phyloP scores from a whole-genome alignment of 2,797 vertebrate species.

The Eptatretus atami region DNA sequence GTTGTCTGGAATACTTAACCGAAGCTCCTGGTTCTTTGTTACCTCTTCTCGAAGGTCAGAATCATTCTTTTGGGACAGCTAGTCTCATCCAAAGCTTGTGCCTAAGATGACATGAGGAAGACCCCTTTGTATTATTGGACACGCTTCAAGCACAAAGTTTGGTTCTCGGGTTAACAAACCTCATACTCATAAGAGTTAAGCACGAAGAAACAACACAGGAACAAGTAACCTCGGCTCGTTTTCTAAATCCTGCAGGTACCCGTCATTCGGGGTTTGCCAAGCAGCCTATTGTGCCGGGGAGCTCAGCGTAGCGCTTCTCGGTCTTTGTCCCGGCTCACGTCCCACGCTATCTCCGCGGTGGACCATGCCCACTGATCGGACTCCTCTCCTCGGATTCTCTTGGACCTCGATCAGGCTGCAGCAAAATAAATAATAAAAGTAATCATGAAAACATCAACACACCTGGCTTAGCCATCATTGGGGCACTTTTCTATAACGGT shows the following conservation, averaged over 20 bases:
- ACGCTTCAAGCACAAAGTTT: background rate
- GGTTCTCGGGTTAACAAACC: background rate
- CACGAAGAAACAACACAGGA: background rate
- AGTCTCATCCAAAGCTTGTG: conserved; percentile 60
- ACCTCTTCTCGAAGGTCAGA: conserved; percentile 85
- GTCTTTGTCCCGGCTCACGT: background rate
- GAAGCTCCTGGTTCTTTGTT: conserved; percentile 85
- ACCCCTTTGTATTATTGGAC: background rate
- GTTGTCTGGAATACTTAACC: conserved; percentile 89
- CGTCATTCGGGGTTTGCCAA: background rate
- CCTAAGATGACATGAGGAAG: conserved; percentile 15
- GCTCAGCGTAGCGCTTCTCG: background rate
- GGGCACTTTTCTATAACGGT: too few relatives aligned
- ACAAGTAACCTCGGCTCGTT: background rate
- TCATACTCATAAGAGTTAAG: background rate
- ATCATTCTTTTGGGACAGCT: conserved; percentile 98
- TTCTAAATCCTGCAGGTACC: background rate
- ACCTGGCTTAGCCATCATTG: too few relatives aligned
- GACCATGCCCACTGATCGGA: conserved; percentile 12
- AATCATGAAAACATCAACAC: background rate
- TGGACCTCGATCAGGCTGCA: conserved; percentile 62
- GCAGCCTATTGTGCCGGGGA: background rate
- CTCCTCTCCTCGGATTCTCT: conserved; percentile 29
- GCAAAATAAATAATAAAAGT: background rate
- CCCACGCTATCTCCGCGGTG: conserved; percentile 10